phyloP scores from a whole-genome alignment of 2,797 vertebrate species.

The Florisuga fusca region DNA sequence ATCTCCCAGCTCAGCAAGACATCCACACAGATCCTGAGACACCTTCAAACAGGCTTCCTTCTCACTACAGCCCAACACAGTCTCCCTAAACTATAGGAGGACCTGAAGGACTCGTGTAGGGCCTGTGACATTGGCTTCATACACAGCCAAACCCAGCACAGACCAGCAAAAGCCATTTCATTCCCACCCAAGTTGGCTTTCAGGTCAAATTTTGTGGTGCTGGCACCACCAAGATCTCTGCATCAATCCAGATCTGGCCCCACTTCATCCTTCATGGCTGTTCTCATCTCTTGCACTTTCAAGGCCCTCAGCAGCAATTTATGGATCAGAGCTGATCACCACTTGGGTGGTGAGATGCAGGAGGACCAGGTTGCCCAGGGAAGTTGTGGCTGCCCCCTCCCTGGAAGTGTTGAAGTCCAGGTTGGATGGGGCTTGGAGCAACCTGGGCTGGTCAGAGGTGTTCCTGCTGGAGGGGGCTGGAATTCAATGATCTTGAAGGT shows the following conservation, averaged over 20 bases:
- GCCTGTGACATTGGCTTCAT: neutral
- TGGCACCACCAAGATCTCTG: fast-evolving
- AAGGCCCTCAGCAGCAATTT: constrained; percentile 14
- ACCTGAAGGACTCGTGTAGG: neutral
- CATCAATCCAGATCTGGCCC: fast-evolving
- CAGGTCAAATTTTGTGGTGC: neutral
- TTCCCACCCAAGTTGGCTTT: neutral
- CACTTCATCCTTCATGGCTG: neutral
- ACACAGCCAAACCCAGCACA: neutral
- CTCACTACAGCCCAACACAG: neutral
- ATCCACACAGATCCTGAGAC: neutral
- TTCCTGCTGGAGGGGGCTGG: too few species aligned
- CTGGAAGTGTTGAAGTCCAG: too few species aligned
- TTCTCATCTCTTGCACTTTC: neutral
- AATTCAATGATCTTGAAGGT: too few species aligned
- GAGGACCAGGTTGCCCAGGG: too few species aligned
- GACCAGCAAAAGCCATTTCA: neutral
- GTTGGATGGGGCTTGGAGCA: too few species aligned
- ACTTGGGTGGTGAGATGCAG: neutral
- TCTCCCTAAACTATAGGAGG: neutral
- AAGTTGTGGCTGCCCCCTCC: too few species aligned
- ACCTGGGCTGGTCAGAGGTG: too few species aligned
- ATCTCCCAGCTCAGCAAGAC: neutral
- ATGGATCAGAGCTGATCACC: constrained; percentile 23
- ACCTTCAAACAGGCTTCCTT: neutral